Evolutionary conservation across 2,797 vertebrate species (phyloP), one percentile per base, ranked within the genome.

Genomic region (Danio choprae): DNA sequence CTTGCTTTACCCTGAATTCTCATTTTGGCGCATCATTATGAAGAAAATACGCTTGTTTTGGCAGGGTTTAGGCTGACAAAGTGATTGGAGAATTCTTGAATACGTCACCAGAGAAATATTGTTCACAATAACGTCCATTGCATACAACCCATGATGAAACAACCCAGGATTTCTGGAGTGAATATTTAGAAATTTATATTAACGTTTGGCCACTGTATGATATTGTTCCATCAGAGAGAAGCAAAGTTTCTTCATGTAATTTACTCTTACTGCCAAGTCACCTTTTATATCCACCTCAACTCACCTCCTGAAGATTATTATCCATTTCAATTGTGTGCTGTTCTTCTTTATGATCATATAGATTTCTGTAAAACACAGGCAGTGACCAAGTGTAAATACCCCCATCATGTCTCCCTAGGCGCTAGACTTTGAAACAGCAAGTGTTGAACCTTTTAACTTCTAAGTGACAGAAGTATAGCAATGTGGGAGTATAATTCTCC

Each of bases 381-480:
- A 7, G 38, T 9, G 51, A 22, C 38, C 12, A 55, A 56, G 16
- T 43, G 38, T 38, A 69, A 22, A 43, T 41, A 43, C 11, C 38
- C 3, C n/a, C 8, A 41, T 18, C 11, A 43, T 13, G 38, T 6
- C 51, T 56, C 50, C 68, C 7, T 40, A 41, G 38, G 4, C 38
- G 8, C n/a, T 15, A 41, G 5, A 15, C 38, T 51, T 69, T 50
- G 65, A 36, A 51, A n/a, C 29, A 6, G n/a, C 50, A 41, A 56
- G 12, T 43, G 51, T 55, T 22, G 16, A 56, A 43, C 5, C 38
- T 22, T 18, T 71, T 56, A 56, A 43, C 69, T 51, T 46, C 7
- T 12, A 51, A 51, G 38, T 71, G 67, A 53, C 58, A 51, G 48
- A 72, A 44, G 67, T 53, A 29, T 48, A 79, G 44, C 65, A 60